These are phyloP conservation scores for Cephalopachus bancanus DNA, from an alignment of 2,797 vertebrate genomes.

Conservation along the genomic window DNA sequence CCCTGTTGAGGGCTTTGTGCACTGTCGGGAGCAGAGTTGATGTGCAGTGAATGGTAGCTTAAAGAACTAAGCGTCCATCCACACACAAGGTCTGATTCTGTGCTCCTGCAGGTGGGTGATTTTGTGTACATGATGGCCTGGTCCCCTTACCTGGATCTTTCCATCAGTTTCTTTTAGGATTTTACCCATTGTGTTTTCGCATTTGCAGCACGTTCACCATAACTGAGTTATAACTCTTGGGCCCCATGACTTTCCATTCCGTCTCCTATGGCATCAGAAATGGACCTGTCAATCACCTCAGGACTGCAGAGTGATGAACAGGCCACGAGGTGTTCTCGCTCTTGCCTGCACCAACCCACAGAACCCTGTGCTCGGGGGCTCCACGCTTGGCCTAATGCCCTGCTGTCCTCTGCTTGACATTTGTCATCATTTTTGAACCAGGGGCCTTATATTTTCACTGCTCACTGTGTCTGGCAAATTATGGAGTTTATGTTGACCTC, in stretches of 20 bases:
- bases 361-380: neutral
- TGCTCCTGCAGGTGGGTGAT: neutral
- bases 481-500: neutral
- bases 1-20: neutral
- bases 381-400: neutral
- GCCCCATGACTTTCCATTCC: conserved; percentile 22
- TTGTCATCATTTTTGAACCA: neutral
- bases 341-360: neutral
- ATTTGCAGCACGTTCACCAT: neutral
- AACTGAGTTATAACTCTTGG: neutral
- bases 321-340: accelerated
- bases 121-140: accelerated
- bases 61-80: neutral
- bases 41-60: neutral
- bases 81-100: neutral
- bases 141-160: neutral
- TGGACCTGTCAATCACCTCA: neutral
- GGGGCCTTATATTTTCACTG: neutral
- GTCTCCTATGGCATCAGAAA: neutral
- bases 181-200: neutral
- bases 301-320: neutral
- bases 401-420: neutral
- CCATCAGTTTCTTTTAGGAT: neutral
- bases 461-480: neutral
- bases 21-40: too few relatives aligned